Base-by-base conservation (phyloP, 2,113 vertebrate species). In the Forbesichthys papilliferus region DNA sequence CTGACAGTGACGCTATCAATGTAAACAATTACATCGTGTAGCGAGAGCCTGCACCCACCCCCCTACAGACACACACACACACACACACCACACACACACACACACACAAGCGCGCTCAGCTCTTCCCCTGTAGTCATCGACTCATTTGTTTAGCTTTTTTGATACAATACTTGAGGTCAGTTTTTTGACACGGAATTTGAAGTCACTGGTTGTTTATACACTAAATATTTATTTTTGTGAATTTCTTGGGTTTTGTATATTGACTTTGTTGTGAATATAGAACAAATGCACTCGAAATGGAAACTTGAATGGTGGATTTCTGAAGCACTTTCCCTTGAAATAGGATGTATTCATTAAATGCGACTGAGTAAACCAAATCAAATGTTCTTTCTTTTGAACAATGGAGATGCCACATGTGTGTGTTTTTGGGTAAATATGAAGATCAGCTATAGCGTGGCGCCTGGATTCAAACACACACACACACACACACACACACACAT, bases 161-260 rank as follows among this genome's bases (percentile, higher is more conserved):
- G 55, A 83, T 78, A 87, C 78, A 85, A 90, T 91, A 92, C 92
- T 93, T 93, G 91, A 92, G 90, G 88, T 92, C 90, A 90, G 83
- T 79, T 89, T 89, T 85, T 92, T 92, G 87, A 92, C 91, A 80
- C 75, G 82, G 71, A 82, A 71, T 90, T 87, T 90, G 82, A 92
- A 93, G 88, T 93, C 91, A 93, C 93, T 93, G 92, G 91, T 89
- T 90, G 87, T 92, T 90, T 88, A 88, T 88, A 89, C 87, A 87
- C 86, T 84, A 86, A 91, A 90, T 93, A 93, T 93, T 93, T 93
- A 93, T 93, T 93, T 92, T 93, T 90, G 88, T 91, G 89, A 89
- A 84, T 91, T 89, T 85, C 86, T 74, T 73, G 75, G 82, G 84
- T 65, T 78, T 83, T 86, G 75, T 84, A 78, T 60, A 78, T 79